Evolutionary conservation across 1,140 invertebrate species (phyloP), one percentile per base, ranked within the genome.

Genomic region (Theocolax elegans): DNA sequence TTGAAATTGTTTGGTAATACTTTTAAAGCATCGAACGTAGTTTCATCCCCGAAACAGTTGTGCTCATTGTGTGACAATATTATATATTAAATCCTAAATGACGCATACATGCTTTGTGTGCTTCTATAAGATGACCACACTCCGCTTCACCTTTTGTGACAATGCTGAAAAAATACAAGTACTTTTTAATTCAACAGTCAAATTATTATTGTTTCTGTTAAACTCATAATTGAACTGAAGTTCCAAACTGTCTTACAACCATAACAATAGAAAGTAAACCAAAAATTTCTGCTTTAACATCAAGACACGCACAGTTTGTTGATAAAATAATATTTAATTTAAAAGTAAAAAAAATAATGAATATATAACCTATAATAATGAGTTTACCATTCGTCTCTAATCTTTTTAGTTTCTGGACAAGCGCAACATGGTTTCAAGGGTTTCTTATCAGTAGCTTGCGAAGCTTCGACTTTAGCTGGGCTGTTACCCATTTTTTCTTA

Each of bases 391-490:
- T 91, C 89, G 88, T 99, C 97, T 77, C 97, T 87, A 25, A 87
- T 90, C 87, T 91, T 91, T 85, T 97, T 98, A 0, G 97, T 99
- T 88, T 99, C 97, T 0, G 97, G 97, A 87, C 97, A 99, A 53
- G 97, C 97, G 88, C 97, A 99, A 79, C 97, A 99, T 17, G 97
- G 93, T 85, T 98, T 99, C 59, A 94, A 86, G 82, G 95, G 95
- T 51, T 90, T 90, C 10, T 90, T 89, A 63, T 87, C 89, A 71
- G 88, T 86, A 15, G 78, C 77, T 10, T 76, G 71, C 46, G 77
- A 76, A 21, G 78, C 74, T 46, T 77, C 81, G 9, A 83, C 76
- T 75, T 84, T 82, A 3, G 72, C 27, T 27, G 72, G 23, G 15
- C 38, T 49, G 49, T 76, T 80, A 42, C 83, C 83, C 83, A 85